These are phyloP conservation scores for Grantiella picta DNA, from an alignment of 2,113 vertebrate species.

Conservation along the genomic window DNA sequence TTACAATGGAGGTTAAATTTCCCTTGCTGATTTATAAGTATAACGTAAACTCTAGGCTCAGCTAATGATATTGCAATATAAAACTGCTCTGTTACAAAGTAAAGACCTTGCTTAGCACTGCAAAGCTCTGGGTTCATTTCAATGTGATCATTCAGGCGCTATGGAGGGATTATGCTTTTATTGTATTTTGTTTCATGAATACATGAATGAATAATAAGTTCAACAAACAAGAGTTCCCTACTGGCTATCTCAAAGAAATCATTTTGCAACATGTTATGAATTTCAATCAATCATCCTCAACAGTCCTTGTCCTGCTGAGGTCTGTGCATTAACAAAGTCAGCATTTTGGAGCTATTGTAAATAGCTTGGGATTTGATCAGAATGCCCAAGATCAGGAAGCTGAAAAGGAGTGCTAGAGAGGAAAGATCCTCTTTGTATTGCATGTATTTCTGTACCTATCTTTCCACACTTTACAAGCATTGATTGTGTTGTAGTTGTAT, in stretches of 20 bases:
- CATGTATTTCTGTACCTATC: not conserved
- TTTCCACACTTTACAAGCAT: not conserved
- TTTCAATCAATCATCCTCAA: constrained; percentile 70
- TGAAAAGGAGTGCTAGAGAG: not conserved
- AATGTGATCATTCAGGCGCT: constrained; percentile 73
- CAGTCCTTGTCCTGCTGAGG: constrained; percentile 32
- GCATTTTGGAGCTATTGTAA: constrained; percentile 28
- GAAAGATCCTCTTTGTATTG: not conserved
- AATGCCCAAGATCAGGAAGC: not conserved
- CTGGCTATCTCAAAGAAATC: constrained; percentile 74
- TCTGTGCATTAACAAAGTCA: constrained; percentile 46
- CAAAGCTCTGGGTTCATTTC: constrained; percentile 72
- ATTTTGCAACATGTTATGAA: constrained; percentile 69
- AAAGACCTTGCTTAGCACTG: constrained; percentile 71
- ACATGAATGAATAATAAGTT: constrained; percentile 79
- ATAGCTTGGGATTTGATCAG: not conserved
- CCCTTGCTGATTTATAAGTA: constrained; percentile 73
- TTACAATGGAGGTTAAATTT: constrained; percentile 73
- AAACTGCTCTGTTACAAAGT: constrained; percentile 69
- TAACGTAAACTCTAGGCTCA: constrained; percentile 74
- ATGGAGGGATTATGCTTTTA: constrained; percentile 75
- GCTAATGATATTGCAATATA: constrained; percentile 73
- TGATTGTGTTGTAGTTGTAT: not conserved
- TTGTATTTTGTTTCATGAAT: constrained; percentile 78
- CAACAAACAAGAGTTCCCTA: constrained; percentile 75